Conservation (phyloP, 2,113 vertebrate genomes). For the Lamprotornis superbus region DNA sequence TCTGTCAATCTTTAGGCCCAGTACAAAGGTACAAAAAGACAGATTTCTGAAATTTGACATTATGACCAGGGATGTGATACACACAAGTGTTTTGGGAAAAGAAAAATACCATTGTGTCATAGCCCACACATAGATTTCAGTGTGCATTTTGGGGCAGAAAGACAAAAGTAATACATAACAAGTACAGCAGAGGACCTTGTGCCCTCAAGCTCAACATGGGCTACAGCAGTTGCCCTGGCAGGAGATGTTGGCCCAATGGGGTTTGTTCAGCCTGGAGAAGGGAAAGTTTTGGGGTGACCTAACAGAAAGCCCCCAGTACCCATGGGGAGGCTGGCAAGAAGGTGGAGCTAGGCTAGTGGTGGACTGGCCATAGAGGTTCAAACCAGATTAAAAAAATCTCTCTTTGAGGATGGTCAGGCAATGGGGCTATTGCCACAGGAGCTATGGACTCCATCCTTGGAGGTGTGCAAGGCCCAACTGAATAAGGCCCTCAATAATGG, state of each 20-base stretch:
- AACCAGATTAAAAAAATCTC: background rate
- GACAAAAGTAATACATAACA: background rate
- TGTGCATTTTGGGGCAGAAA: background rate
- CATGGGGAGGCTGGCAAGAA: background rate
- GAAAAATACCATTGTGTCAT: background rate
- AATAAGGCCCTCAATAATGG: background rate
- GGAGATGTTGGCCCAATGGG: background rate
- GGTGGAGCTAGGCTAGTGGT: background rate
- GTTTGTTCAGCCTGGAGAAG: background rate
- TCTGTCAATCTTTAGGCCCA: background rate
- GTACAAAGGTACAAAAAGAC: background rate
- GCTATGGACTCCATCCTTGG: background rate
- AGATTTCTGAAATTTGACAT: background rate
- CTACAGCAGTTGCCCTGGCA: background rate
- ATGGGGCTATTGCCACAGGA: background rate
- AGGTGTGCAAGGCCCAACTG: background rate
- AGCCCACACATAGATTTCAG: background rate
- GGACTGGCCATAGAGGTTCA: background rate
- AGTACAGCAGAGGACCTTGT: background rate
- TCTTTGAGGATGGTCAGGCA: background rate
- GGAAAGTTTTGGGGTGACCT: background rate
- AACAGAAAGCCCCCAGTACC: background rate
- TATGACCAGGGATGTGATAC: background rate
- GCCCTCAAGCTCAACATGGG: background rate
- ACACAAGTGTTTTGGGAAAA: background rate